Percentiles rank a stretch among this genome's conserved stretches.
Evolutionary conservation across 2,113 vertebrate genomes (phyloP).

Genomic region (Grammomys surdaster): DNA sequence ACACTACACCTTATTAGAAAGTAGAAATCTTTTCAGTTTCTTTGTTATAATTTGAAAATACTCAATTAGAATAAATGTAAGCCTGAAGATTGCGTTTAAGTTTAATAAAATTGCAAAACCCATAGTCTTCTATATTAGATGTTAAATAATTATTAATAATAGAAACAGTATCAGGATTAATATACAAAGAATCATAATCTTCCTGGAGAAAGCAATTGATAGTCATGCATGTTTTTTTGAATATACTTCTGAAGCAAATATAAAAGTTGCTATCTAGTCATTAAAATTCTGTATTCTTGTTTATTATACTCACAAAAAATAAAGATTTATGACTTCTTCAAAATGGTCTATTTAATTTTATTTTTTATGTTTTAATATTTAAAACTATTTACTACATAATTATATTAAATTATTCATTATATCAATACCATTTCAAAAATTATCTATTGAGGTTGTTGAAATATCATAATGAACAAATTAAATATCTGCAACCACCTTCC

Average conservation of each 20-base stretch:
- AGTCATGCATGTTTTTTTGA: not conserved
- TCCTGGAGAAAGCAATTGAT: not conserved
- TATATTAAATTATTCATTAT: not conserved
- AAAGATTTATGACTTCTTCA: not conserved
- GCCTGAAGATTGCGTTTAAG: not conserved
- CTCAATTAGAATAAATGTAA: not conserved
- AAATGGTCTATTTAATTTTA: not conserved
- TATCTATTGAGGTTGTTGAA: not conserved
- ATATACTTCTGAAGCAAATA: not conserved
- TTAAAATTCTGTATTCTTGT: not conserved
- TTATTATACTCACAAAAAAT: not conserved
- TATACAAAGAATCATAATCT: not conserved
- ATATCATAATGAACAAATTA: not conserved
- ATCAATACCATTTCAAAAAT: not conserved
- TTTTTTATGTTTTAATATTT: not conserved
- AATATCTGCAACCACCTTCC: not conserved
- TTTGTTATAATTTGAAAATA: not conserved
- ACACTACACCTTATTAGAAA: not conserved
- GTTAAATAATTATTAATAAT: not conserved
- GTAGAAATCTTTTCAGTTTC: not conserved
- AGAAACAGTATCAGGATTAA: not conserved
- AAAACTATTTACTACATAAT: not conserved
- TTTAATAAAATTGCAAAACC: not conserved
- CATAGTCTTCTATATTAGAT: not conserved
- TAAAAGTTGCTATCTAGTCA: not conserved